Evolutionary conservation across 1,140 invertebrate species (phyloP), one percentile per base, ranked within the genome.

Genomic region (Orchestia grillus): DNA sequence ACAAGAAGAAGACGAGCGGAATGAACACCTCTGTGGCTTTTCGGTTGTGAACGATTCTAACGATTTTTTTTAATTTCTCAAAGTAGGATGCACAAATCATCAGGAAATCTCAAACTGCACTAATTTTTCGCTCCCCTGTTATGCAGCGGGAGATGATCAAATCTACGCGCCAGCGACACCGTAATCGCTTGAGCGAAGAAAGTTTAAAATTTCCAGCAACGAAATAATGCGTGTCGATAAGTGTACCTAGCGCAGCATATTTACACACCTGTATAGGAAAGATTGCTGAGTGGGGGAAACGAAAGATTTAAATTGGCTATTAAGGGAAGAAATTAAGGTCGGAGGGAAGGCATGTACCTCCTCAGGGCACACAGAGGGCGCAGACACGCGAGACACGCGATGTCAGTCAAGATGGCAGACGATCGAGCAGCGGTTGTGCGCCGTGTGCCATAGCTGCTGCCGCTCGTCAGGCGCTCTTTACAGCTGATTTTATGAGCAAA

Each of bases 401-500:
- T 77, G 62, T 77, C 15, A 77, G 62, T 15, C 62, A 77, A 36
- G 28, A 28, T 1, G 28, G 62, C 62, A 36, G 28, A 3, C 28
- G 62, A 77, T n/a, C n/a, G n/a, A n/a, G n/a, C n/a, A n/a, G 62
- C 11, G 15, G 11, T 36, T 23, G 62, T 77, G 62, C 28, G 62
- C 28, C 62, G 62, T 15, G 62, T 36, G 62, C 28, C 62, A 28
- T 15, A 77, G 28, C 62, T 77, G 62, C 62, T 77, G 11, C 62
- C 62, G 88, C 92, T 94, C 41, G 44, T 94, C 92, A 45, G 92
- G 44, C 3, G 6, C 43, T 45, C 23, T 45, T 94, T 94, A 94
- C 40, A 44, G 92, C 92, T 94, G 43, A 94, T 94, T 94, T 94
- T 94, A 94, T 94, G 92, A 47, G 44, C 6, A 94, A 47, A 94